phyloP scores from a whole-genome alignment of 2,888 invertebrate species.

The Cacoxenus indagator region DNA sequence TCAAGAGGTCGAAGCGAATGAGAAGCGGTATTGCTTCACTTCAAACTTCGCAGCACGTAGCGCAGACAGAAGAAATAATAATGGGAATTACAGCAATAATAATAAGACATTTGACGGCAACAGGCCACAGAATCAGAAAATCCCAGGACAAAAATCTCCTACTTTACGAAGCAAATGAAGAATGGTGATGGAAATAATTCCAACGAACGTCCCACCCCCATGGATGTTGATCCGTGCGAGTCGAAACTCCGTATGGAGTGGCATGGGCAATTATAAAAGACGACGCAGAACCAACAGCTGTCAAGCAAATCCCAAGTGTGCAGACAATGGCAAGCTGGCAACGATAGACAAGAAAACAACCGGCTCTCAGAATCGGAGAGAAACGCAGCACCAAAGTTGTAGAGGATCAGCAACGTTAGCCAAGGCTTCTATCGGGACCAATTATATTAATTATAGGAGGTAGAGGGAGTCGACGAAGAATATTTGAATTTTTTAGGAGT shows the following conservation, averaged over 20 bases:
- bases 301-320: neutral
- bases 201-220: too few relatives aligned
- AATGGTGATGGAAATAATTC: neutral
- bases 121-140: constrained; percentile 19
- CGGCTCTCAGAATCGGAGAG: neutral
- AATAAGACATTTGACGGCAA: neutral
- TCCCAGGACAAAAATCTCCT: constrained; percentile 19
- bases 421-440: neutral
- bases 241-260: too few relatives aligned
- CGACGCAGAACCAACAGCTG: neutral
- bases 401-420: neutral
- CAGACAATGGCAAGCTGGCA: neutral
- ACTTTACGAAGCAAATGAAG: neutral
- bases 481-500: too few relatives aligned
- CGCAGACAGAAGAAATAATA: neutral
- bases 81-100: neutral
- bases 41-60: too few relatives aligned
- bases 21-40: too few relatives aligned
- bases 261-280: neutral
- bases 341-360: neutral
- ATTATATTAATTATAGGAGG: neutral
- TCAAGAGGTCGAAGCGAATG: too few relatives aligned
- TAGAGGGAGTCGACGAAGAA: too few relatives aligned
- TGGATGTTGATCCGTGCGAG: too few relatives aligned
- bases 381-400: neutral